Percentiles rank a stretch among this genome's conserved stretches.
These are phyloP conservation scores for Mechanitis mazaeus DNA, from an alignment of 2,888 invertebrate genomes.

Conservation along the genomic window DNA sequence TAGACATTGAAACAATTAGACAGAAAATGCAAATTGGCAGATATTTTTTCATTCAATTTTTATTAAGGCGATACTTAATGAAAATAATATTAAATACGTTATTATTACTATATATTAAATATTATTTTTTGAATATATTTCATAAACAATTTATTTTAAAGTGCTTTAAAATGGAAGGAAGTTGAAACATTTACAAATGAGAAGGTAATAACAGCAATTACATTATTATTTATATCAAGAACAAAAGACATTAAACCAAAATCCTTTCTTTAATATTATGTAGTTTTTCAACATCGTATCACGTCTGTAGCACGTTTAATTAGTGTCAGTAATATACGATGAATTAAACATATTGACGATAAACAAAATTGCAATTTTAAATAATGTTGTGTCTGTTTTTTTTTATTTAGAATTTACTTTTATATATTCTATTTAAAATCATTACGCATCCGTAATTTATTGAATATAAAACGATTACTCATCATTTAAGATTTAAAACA, in stretches of 20 bases:
- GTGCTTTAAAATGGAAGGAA: background rate
- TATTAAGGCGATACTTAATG: too few species aligned
- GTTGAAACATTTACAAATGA: background rate
- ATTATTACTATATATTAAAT: too few species aligned
- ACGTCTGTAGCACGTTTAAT: conserved; percentile 35
- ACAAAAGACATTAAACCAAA: conserved; percentile 29
- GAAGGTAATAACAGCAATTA: conserved; percentile 2
- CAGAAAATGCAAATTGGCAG: background rate
- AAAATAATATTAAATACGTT: too few species aligned
- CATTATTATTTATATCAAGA: conserved; percentile 13
- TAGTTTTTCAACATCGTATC: conserved; percentile 41
- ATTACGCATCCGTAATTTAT: background rate
- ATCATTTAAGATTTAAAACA: background rate
- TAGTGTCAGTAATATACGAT: conserved; percentile 6
- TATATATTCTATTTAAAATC: too few species aligned
- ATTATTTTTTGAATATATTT: too few species aligned
- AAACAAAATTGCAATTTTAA: too few species aligned
- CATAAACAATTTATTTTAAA: too few species aligned
- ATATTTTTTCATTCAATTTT: background rate
- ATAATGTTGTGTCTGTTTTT: too few species aligned
- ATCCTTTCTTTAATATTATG: conserved; percentile 44
- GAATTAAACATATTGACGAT: conserved; percentile 1
- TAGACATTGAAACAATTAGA: conserved; percentile 1
- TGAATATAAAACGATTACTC: background rate
- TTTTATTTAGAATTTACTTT: too few species aligned